phyloP scores from a whole-genome alignment of 2,113 vertebrate genomes.

The Suricata suricatta region DNA sequence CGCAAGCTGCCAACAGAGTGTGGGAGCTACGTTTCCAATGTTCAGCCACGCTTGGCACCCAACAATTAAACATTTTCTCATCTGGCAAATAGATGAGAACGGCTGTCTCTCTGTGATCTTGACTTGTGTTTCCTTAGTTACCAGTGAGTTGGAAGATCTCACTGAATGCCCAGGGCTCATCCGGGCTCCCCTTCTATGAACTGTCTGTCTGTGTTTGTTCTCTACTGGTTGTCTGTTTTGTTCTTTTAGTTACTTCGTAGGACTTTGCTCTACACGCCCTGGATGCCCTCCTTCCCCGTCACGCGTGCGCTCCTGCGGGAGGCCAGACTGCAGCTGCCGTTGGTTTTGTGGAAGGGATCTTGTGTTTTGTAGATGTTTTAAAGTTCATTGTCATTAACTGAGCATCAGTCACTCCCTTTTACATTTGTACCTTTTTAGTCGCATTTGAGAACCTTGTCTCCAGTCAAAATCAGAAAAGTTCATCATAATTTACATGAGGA shows the following conservation, averaged over 20 bases:
- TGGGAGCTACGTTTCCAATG: rapidly evolving
- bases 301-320: rapidly evolving
- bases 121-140: background rate
- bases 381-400: background rate
- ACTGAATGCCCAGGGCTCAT: rapidly evolving
- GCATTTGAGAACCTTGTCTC: background rate
- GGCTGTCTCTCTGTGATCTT: rapidly evolving
- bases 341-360: background rate
- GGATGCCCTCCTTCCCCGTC: rapidly evolving
- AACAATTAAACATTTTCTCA: rapidly evolving
- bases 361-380: background rate
- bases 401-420: background rate
- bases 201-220: rapidly evolving
- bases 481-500: too few species aligned
- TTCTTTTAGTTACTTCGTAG: rapidly evolving
- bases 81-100: rapidly evolving
- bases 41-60: rapidly evolving
- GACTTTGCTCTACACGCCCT: background rate
- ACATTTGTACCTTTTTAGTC: background rate
- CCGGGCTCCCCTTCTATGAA: rapidly evolving
- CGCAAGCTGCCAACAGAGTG: rapidly evolving
- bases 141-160: too few species aligned
- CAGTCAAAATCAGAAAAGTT: background rate
- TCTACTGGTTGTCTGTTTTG: rapidly evolving
- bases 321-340: background rate